phyloP scores from a whole-genome alignment of 2,797 vertebrate genomes.

The Rhincodon typus region DNA sequence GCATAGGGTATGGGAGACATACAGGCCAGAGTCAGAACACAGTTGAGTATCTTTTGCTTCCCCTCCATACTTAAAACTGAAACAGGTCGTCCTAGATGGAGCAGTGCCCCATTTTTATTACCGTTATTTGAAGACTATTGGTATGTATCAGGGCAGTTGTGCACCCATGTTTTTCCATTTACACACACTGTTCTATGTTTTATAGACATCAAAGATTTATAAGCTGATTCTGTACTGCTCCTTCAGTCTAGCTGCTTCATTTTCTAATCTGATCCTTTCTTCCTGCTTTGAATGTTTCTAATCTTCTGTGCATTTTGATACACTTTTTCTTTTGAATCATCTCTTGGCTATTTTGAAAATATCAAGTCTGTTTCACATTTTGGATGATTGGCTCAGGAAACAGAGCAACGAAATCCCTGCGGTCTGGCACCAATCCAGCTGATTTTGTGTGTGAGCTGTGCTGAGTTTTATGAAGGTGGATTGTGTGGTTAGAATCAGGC shows the following conservation, averaged over 20 bases:
- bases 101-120: neutral
- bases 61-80: neutral
- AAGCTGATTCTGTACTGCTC: neutral
- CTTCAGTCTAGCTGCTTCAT: neutral
- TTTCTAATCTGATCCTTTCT: neutral
- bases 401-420: neutral
- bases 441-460: neutral
- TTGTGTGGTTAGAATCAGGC: neutral
- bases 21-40: neutral
- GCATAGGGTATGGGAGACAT: neutral
- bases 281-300: neutral
- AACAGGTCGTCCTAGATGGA: neutral
- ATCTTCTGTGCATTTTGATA: neutral
- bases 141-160: neutral
- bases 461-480: constrained; percentile 19
- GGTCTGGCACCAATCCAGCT: constrained; percentile 15
- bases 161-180: neutral
- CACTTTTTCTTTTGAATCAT: constrained; percentile 6
- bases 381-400: constrained; percentile 17
- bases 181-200: neutral
- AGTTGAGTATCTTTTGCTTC: neutral
- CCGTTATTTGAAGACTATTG: neutral
- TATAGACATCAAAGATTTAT: neutral
- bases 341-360: constrained; percentile 22
- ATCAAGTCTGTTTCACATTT: constrained; percentile 27